These are phyloP conservation scores for Oreotrochilus melanogaster DNA, from an alignment of 2,113 vertebrate genomes.

Conservation along the genomic window DNA sequence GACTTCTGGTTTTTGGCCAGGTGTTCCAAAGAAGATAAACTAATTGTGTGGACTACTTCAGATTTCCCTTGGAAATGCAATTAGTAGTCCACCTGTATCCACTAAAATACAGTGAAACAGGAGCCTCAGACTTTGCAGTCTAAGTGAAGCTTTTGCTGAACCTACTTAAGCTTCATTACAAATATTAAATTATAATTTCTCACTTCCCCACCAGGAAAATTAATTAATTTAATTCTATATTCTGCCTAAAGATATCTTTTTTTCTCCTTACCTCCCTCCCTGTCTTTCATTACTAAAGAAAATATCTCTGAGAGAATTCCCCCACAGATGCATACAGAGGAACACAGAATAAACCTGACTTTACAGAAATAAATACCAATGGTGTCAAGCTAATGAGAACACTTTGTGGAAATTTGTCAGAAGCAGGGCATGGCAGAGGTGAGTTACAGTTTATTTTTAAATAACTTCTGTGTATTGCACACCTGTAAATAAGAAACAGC, in stretches of 20 bases:
- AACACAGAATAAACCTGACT: slow-evolving; percentile 29
- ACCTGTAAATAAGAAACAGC: background rate
- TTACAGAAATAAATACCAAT: background rate
- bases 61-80: slow-evolving; percentile 18
- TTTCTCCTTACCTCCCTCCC: background rate
- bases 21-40: background rate
- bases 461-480: background rate
- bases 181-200: slow-evolving; percentile 29
- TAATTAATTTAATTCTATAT: background rate
- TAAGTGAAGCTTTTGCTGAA: slow-evolving; percentile 19
- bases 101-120: background rate
- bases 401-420: background rate
- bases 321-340: background rate
- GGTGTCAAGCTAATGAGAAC: background rate
- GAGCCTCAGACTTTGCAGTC: background rate
- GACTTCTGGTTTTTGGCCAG: background rate
- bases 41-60: background rate
- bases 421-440: background rate
- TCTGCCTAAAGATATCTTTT: slow-evolving; percentile 34
- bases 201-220: slow-evolving; percentile 30
- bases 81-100: background rate
- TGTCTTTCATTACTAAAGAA: slow-evolving; percentile 43
- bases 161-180: slow-evolving; percentile 25
- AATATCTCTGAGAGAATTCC: background rate
- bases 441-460: slow-evolving; percentile 3